A percentile compares a stretch with the other conserved stretches of the same genome.
Evolutionary conservation across 2,888 invertebrate genomes (phyloP).

Genomic region (Elysia crispata): DNA sequence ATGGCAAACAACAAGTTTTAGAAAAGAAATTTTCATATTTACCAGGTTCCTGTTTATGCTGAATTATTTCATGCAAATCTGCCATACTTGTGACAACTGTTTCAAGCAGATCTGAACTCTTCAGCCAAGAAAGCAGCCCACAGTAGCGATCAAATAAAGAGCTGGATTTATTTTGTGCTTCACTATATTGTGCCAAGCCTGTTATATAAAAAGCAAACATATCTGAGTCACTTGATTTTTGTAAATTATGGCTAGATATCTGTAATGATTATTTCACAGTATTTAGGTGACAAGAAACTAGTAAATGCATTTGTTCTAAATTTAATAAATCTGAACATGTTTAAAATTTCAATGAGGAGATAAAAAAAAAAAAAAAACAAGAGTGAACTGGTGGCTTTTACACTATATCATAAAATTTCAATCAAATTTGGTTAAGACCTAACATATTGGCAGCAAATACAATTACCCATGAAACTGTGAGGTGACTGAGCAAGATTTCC

Average conservation of each 20-base stretch:
- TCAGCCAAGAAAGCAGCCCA: constrained; percentile 60
- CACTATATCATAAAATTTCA: too few relatives aligned
- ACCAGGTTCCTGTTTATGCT: constrained; percentile 64
- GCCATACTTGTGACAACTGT: constrained; percentile 65
- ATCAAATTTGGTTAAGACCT: background rate
- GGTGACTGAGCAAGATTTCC: constrained; percentile 58
- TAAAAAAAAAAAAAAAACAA: too few relatives aligned
- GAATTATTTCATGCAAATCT: constrained; percentile 65
- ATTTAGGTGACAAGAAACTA: too few relatives aligned
- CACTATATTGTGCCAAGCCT: background rate
- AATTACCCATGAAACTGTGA: constrained; percentile 38
- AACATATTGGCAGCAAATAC: background rate
- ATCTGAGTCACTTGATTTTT: background rate
- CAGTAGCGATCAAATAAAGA: background rate
- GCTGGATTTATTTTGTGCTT: background rate
- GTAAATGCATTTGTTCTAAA: too few relatives aligned
- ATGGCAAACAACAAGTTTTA: background rate
- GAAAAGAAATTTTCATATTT: constrained; percentile 27
- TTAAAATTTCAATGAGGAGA: too few relatives aligned
- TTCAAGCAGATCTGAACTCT: constrained; percentile 66
- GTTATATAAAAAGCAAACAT: background rate
- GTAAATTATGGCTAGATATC: too few relatives aligned
- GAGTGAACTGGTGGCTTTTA: too few relatives aligned
- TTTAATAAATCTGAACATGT: too few relatives aligned
- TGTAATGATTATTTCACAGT: too few relatives aligned